Evolutionary conservation across 2,113 vertebrate species (phyloP), one percentile per base, ranked within the genome.

Genomic region (Paracanthobrama guichenoti): DNA sequence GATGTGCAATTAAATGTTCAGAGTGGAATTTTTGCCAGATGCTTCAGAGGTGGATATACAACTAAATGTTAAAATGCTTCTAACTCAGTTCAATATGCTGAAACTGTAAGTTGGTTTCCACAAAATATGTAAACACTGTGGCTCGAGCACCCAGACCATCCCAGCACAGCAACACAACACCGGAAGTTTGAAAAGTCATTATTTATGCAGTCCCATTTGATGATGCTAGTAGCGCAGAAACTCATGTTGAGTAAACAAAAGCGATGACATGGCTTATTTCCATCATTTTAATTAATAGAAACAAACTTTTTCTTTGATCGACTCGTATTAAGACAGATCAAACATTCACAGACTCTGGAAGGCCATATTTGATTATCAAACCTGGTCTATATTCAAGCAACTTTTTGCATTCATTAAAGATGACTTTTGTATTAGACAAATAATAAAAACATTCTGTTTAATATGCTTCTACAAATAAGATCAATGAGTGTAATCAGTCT

Each of bases 261-360:
- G 11, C 11, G 11, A 66, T 44, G 24, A 6, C 53, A 28, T 16
- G 31, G 18, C 42, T 8, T 48, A 80, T 80, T 80, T 67, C 62
- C 44, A 50, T 80, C 13, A 50, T 67, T 80, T 80, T 79, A 64
- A 48, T 67, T 28, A 64, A 80, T 35, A 80, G 42, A 67, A 66
- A 80, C 22, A 78, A 78, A 42, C 20, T 24, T 64, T 35, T 50
- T 67, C 35, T 20, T 14, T 44, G 31, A 77, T 7, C 31, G 28
- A 64, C 31, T 50, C 3, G 9, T n/a, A 80, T 81, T 66, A 81
- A 53, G 42, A 55, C 79, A 53, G 64, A 35, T 69, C 13, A 39
- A 81, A 82, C 80, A 82, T 82, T 82, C 80, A 77, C 20, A 57
- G 74, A 77, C 28, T 77, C 8, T 39, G 20, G 31, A 69, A 81